phyloP scores from a whole-genome alignment of 2,113 vertebrate genomes.

The Balaeniceps rex region DNA sequence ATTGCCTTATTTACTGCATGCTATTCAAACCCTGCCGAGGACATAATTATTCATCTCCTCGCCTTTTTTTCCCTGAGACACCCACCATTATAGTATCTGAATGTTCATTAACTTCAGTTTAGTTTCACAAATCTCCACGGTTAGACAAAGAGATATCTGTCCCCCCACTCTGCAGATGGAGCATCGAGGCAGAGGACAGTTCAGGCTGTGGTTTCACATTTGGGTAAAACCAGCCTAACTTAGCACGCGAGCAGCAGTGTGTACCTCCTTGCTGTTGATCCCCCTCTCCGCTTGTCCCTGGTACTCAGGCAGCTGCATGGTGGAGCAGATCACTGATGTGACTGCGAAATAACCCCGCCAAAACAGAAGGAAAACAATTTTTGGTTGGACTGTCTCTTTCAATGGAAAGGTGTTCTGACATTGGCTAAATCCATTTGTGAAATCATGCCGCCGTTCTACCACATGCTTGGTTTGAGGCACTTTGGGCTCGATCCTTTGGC shows the following conservation, averaged over 20 bases:
- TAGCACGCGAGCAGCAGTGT: neutral
- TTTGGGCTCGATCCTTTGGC: neutral
- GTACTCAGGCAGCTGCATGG: neutral
- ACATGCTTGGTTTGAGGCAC: neutral
- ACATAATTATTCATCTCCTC: neutral
- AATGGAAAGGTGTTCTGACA: neutral
- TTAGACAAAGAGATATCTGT: neutral
- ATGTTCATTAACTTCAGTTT: neutral
- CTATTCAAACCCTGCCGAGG: neutral
- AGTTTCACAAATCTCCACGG: neutral
- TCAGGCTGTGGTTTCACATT: neutral
- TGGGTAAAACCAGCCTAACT: neutral
- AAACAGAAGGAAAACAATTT: neutral
- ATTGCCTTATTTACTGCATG: neutral
- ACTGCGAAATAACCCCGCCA: neutral
- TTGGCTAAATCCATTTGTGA: neutral
- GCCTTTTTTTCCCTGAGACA: neutral
- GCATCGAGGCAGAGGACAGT: neutral
- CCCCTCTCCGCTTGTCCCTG: neutral
- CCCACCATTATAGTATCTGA: neutral
- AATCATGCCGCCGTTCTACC: fast-evolving
- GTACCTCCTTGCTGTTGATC: neutral
- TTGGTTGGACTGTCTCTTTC: neutral
- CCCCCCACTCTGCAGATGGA: neutral
- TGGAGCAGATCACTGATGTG: neutral